These are phyloP conservation scores for Salticus scenicus DNA, from an alignment of 2,888 invertebrate genomes.

Conservation along the genomic window DNA sequence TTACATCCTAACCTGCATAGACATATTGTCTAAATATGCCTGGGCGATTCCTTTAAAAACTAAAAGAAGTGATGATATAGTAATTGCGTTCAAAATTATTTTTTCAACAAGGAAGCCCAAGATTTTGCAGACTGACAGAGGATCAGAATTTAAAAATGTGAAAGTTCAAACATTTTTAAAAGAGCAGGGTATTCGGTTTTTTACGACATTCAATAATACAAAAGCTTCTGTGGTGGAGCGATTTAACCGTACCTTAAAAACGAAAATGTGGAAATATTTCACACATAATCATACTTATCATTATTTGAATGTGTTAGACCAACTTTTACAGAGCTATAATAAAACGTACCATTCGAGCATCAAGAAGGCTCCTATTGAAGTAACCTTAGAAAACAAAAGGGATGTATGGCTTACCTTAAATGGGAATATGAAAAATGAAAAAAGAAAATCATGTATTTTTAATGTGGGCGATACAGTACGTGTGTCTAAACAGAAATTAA, in stretches of 20 bases:
- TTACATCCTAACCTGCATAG: slow-evolving; percentile 72
- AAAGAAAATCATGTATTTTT: background rate
- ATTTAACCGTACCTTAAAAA: slow-evolving; percentile 74
- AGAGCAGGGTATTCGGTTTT: slow-evolving; percentile 70
- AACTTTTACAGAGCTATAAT: slow-evolving; percentile 42
- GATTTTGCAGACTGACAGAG: slow-evolving; percentile 71
- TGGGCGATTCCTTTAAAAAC: slow-evolving; percentile 72
- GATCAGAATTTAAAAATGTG: slow-evolving; percentile 72
- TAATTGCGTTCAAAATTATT: slow-evolving; percentile 69
- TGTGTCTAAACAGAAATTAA: slow-evolving; percentile 16
- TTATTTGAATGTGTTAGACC: slow-evolving; percentile 20
- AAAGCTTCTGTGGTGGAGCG: slow-evolving; percentile 74
- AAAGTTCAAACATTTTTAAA: slow-evolving; percentile 60
- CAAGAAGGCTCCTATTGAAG: slow-evolving; percentile 22
- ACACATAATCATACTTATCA: slow-evolving; percentile 9
- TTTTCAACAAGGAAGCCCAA: slow-evolving; percentile 59
- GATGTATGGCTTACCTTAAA: slow-evolving; percentile 22
- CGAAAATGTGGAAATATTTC: slow-evolving; percentile 60
- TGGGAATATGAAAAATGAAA: background rate
- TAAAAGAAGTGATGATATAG: slow-evolving; percentile 69
- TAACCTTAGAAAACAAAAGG: slow-evolving; percentile 15
- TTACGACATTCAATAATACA: slow-evolving; percentile 72
- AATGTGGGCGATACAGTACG: slow-evolving; percentile 24
- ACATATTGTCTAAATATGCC: slow-evolving; percentile 72
- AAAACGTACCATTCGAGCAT: slow-evolving; percentile 34